Evolutionary conservation across 1,140 invertebrate genomes (phyloP).

Genomic region (Planococcus citri): DNA sequence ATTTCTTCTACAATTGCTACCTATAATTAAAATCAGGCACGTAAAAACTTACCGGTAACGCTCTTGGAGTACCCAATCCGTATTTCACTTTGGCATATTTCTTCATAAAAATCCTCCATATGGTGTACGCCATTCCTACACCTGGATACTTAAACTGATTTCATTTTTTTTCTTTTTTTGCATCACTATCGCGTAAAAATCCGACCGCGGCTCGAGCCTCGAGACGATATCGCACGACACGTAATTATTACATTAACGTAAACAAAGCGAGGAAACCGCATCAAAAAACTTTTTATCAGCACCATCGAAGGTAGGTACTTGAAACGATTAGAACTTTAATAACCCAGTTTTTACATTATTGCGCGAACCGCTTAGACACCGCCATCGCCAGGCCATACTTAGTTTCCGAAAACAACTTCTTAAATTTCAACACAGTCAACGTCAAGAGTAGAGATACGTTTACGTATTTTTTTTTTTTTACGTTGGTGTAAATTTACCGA

Average conservation of each 20-base stretch:
- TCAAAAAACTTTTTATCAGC: background rate
- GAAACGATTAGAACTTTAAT: background rate
- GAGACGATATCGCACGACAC: background rate
- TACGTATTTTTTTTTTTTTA: background rate
- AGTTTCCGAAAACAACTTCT: no score
- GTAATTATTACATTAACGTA: background rate
- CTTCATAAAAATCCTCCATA: conserved; percentile 40
- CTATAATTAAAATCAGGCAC: no score
- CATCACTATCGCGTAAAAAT: background rate
- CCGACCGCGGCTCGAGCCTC: no score
- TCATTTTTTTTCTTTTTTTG: background rate
- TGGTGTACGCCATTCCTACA: conserved; percentile 37
- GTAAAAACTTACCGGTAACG: conserved; percentile 17
- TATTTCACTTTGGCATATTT: conserved; percentile 39
- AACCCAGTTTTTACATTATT: background rate
- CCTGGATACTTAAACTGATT: background rate
- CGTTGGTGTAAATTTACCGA: background rate
- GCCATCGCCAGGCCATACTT: no score
- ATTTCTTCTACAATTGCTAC: no score
- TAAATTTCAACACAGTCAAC: no score
- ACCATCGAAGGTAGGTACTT: background rate
- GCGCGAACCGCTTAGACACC: no score
- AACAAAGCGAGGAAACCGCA: background rate
- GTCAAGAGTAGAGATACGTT: background rate
- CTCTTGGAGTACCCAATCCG: conserved; percentile 30